Conservation (phyloP, 2,888 invertebrate species). For the Pedicia rivosa region DNA sequence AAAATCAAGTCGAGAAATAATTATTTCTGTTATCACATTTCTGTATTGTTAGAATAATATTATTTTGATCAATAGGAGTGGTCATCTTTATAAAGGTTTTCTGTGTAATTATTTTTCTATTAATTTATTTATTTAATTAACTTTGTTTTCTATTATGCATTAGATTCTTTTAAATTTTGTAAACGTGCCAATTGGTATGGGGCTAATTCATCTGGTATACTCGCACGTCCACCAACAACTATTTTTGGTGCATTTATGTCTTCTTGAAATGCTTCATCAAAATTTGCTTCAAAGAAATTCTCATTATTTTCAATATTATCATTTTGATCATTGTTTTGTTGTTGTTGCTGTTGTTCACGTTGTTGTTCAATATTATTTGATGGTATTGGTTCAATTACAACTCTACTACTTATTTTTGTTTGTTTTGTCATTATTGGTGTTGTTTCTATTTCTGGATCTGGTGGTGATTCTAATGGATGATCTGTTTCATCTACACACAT, state of each 20-base stretch:
- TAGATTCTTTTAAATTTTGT: constrained; percentile 80
- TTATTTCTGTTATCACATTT: no score
- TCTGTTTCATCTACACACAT: constrained; percentile 3
- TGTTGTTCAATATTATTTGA: constrained; percentile 3
- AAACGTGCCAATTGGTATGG: constrained; percentile 76
- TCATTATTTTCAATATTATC: constrained; percentile 1
- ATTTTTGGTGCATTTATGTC: constrained; percentile 41
- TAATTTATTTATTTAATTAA: no score
- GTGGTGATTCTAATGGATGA: not conserved
- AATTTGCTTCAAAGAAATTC: constrained; percentile 29
- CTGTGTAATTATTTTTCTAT: no score
- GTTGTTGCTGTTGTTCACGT: constrained; percentile 10
- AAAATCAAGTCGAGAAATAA: no score
- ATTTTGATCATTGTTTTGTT: not conserved
- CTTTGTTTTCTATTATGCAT: constrained; percentile 66
- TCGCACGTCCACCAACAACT: constrained; percentile 61
- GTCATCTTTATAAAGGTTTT: no score
- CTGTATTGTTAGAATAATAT: no score
- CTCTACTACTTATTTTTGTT: constrained; percentile 10
- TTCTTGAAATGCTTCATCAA: constrained; percentile 33
- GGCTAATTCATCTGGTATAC: constrained; percentile 77
- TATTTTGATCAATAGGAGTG: no score
- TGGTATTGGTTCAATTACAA: not conserved
- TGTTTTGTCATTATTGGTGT: no score
- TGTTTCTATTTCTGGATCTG: constrained; percentile 10